A percentile compares a stretch with the other conserved stretches of the same genome.
Conservation (phyloP, 2,797 vertebrate genomes). For the Otolemur crassicaudatus region DNA sequence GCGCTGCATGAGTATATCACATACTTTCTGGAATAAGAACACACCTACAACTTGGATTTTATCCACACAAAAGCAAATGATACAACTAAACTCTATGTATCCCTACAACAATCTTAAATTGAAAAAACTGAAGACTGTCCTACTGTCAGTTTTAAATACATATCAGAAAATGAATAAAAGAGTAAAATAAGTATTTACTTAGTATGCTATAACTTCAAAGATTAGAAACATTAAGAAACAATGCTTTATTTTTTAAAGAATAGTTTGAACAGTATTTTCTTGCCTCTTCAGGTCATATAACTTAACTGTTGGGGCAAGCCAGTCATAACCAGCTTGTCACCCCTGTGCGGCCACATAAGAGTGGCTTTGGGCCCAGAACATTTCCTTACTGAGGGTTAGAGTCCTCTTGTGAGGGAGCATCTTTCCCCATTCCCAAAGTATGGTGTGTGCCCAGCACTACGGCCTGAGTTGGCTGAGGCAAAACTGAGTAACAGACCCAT, state of each 20-base stretch:
- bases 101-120: too few species aligned
- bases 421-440: background rate
- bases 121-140: background rate
- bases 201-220: background rate
- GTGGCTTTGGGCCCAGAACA: background rate
- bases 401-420: background rate
- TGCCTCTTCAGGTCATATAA: background rate
- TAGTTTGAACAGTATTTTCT: background rate
- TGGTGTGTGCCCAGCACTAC: background rate
- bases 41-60: too few species aligned
- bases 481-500: background rate
- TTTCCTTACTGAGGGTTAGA: background rate
- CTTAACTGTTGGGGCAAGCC: background rate
- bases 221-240: background rate
- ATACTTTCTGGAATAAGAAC: too few species aligned
- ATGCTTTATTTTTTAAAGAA: background rate
- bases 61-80: too few species aligned
- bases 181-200: background rate
- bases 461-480: accelerated
- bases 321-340: background rate
- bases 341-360: background rate
- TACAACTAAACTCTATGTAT: too few species aligned
- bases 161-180: background rate
- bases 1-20: too few species aligned
- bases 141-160: background rate